Evolutionary conservation across 35 echinoderm and acorn worm species (phyloP).

Genomic region (Apostichopus japonicus): DNA sequence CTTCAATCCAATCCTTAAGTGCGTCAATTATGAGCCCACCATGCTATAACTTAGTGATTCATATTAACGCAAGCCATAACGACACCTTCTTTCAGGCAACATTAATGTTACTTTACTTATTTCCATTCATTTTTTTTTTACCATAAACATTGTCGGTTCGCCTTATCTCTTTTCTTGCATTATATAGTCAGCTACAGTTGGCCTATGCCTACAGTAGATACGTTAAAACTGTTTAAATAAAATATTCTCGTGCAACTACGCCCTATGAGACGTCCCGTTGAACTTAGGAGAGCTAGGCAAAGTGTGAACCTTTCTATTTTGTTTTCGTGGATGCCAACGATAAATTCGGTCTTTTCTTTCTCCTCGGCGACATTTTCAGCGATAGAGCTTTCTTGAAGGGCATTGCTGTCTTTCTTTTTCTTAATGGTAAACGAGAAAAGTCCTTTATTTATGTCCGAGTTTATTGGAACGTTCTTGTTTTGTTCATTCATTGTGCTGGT

Average conservation of each 20-base stretch:
- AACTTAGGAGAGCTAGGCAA: neutral
- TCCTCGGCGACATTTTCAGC: slow-evolving; percentile 15
- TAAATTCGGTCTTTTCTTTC: slow-evolving; percentile 1
- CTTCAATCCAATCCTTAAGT: too few species aligned
- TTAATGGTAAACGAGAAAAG: slow-evolving; percentile 1
- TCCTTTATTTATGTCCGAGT: neutral
- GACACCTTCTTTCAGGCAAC: too few species aligned
- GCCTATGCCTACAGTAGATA: too few species aligned
- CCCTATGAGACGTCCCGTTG: neutral
- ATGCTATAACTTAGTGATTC: too few species aligned
- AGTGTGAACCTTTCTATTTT: slow-evolving; percentile 19
- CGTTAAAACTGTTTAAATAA: too few species aligned
- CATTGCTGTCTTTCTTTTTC: neutral
- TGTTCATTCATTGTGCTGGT: neutral
- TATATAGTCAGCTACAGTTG: too few species aligned
- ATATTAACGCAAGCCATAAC: too few species aligned
- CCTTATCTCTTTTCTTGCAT: too few species aligned
- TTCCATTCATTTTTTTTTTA: too few species aligned
- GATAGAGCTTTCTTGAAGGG: neutral
- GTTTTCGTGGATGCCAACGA: neutral
- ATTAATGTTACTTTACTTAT: too few species aligned
- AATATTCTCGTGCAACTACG: neutral
- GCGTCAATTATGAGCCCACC: too few species aligned
- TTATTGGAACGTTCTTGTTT: neutral
- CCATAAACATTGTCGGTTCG: too few species aligned